Percentiles rank a stretch among this genome's conserved stretches.
Evolutionary conservation across 2,888 invertebrate genomes (phyloP).

Genomic region (Scaptomyza polygonia): DNA sequence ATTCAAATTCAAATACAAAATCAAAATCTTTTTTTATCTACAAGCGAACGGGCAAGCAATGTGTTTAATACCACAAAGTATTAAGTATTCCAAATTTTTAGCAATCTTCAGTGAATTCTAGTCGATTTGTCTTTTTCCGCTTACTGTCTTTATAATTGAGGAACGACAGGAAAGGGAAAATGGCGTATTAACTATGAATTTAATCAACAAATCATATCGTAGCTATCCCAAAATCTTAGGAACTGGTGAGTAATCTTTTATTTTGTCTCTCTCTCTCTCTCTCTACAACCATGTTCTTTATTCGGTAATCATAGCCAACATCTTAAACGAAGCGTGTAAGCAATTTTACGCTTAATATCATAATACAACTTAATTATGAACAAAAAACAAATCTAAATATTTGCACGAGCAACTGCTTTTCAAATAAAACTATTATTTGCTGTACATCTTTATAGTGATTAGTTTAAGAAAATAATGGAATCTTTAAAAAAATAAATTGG

Average conservation of each 20-base stretch:
- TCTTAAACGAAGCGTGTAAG: constrained; percentile 41
- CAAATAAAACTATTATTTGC: no score
- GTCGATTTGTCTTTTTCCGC: constrained; percentile 85
- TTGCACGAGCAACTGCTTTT: no score
- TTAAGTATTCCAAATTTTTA: not conserved
- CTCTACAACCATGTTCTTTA: constrained; percentile 10
- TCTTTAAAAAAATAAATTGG: no score
- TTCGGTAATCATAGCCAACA: constrained; percentile 33
- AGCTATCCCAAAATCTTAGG: no score
- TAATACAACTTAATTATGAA: no score
- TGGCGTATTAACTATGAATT: constrained; percentile 84
- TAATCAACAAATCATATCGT: constrained; percentile 50
- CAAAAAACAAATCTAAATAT: no score
- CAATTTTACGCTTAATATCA: constrained; percentile 51
- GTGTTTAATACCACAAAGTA: constrained; percentile 40
- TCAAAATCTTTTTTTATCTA: constrained; percentile 21
- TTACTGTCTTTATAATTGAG: constrained; percentile 84
- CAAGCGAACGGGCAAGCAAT: constrained; percentile 31
- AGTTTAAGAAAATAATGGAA: no score
- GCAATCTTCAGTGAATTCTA: constrained; percentile 67
- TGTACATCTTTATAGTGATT: no score
- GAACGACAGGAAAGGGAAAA: constrained; percentile 85
- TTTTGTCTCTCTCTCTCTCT: not conserved
- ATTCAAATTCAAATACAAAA: constrained; percentile 40
- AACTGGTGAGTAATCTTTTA: constrained; percentile 24